Conservation (phyloP, 2,113 vertebrate genomes). For the Myodes glareolus region DNA sequence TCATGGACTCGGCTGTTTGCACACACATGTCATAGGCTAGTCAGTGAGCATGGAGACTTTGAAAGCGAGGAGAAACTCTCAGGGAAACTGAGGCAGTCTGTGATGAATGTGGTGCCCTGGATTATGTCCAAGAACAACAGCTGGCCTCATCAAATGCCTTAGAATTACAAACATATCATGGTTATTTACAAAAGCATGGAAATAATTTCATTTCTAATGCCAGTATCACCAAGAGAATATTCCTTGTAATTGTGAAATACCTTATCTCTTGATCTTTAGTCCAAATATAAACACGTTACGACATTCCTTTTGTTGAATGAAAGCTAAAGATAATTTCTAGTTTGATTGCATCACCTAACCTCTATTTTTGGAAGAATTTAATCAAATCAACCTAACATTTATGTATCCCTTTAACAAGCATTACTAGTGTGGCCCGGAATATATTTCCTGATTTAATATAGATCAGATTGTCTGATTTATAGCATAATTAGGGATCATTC, state of each 20-base stretch:
- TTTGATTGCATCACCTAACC: conserved; percentile 4
- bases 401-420: conserved; percentile 20
- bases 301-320: conserved; percentile 18
- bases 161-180: conserved; percentile 1
- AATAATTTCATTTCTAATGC: conserved; percentile 52
- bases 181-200: conserved; percentile 23
- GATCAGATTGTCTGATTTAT: conserved; percentile 47
- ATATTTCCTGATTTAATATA: conserved; percentile 41
- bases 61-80: background rate
- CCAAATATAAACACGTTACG: conserved; percentile 5
- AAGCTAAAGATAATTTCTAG: conserved; percentile 3
- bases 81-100: background rate
- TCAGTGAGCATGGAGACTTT: background rate
- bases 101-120: background rate
- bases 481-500: background rate
- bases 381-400: conserved; percentile 15
- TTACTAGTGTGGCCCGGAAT: background rate
- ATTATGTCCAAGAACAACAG: background rate
- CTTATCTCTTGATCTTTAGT: conserved; percentile 39
- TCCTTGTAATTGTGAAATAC: conserved; percentile 39
- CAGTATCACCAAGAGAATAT: conserved; percentile 14
- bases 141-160: conserved; percentile 1
- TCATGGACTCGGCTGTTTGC: background rate
- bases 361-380: conserved; percentile 54
- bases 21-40: background rate